A percentile compares a stretch with the other conserved stretches of the same genome.
These are phyloP conservation scores for Apodemia zela DNA, from an alignment of 2,888 invertebrate genomes.

Conservation along the genomic window DNA sequence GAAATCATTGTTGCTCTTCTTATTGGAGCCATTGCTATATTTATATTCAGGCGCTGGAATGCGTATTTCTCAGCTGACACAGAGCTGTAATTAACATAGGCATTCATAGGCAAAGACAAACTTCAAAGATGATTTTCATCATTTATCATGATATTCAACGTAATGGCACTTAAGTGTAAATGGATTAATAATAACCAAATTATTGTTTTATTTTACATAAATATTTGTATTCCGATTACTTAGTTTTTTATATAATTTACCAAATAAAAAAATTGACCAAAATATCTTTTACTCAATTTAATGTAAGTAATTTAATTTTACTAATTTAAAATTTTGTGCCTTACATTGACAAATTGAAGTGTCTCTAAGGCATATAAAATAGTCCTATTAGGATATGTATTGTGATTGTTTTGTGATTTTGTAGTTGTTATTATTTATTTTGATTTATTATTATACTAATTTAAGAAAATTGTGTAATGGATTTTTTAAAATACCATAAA, in stretches of 20 bases:
- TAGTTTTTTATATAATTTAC: conserved; percentile 6
- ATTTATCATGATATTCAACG: neutral
- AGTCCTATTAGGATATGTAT: conserved; percentile 4
- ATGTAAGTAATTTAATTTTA: conserved; percentile 7
- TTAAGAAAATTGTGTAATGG: too few species aligned
- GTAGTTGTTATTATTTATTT: conserved; percentile 4
- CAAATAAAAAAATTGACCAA: conserved; percentile 13
- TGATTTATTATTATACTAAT: neutral
- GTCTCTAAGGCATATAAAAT: conserved; percentile 1
- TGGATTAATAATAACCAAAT: neutral
- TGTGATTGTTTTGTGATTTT: conserved; percentile 13
- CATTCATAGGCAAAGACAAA: conserved; percentile 18
- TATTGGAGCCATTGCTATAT: conserved; percentile 65
- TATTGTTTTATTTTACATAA: conserved; percentile 4
- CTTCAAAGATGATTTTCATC: conserved; percentile 10
- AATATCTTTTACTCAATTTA: conserved; percentile 4
- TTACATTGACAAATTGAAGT: conserved; percentile 10
- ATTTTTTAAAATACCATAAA: too few species aligned
- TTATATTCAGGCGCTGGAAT: conserved; percentile 70
- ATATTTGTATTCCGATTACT: neutral
- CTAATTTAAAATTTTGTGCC: conserved; percentile 18
- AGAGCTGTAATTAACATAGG: conserved; percentile 54
- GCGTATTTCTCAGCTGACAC: conserved; percentile 47
- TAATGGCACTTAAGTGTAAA: neutral
- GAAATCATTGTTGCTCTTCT: conserved; percentile 67